These are phyloP conservation scores for Salvelinus alpinus DNA, from an alignment of 2,113 vertebrate species.

Conservation along the genomic window DNA sequence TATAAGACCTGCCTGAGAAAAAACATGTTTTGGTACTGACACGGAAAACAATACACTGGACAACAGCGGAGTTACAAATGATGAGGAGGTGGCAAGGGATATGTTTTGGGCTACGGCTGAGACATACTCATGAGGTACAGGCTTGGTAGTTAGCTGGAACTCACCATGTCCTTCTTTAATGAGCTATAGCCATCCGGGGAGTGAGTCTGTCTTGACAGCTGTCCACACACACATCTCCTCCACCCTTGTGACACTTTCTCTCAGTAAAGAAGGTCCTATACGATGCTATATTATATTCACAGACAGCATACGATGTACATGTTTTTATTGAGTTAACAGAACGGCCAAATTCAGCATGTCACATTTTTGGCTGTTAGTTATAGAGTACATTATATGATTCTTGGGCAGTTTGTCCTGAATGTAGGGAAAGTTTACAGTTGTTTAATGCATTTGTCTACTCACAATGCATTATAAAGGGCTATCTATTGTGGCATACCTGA, in stretches of 20 bases:
- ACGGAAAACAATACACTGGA: slow-evolving; percentile 20
- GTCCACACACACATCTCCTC: slow-evolving; percentile 46
- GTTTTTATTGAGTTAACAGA: background rate
- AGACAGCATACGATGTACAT: background rate
- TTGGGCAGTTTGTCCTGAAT: too few relatives aligned
- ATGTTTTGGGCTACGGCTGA: background rate
- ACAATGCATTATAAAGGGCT: too few relatives aligned
- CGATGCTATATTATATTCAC: background rate
- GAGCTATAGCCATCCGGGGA: slow-evolving; percentile 58
- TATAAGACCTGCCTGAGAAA: background rate
- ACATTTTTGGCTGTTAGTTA: too few relatives aligned
- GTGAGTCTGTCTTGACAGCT: slow-evolving; percentile 65
- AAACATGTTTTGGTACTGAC: slow-evolving; percentile 24
- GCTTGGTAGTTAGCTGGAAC: background rate
- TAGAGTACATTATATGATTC: too few relatives aligned
- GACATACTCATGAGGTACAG: background rate
- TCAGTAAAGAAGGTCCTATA: background rate
- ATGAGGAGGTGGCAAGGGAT: slow-evolving; percentile 51
- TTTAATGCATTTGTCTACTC: too few relatives aligned
- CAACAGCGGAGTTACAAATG: slow-evolving; percentile 48
- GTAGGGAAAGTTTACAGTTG: background rate
- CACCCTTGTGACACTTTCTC: background rate
- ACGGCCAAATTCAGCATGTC: background rate
- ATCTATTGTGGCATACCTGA: too few relatives aligned
- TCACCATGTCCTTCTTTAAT: slow-evolving; percentile 44